Conservation (phyloP, 2,888 invertebrate genomes). For the Heliconius hortense region DNA sequence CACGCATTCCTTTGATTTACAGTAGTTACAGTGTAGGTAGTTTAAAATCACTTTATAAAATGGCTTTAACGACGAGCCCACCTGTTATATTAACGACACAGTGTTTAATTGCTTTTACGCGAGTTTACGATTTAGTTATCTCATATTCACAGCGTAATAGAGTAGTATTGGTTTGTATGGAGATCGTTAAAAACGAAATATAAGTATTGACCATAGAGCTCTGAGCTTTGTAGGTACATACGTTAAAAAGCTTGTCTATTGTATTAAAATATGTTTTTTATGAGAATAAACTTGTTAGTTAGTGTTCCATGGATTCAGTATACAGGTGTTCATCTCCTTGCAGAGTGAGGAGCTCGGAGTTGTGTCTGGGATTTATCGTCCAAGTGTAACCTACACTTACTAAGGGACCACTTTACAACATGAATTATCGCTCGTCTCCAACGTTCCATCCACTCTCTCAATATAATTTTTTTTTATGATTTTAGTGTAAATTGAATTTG, state of each 20-base stretch:
- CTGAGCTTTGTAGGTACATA: not conserved
- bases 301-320: not conserved
- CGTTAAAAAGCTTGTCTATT: not conserved
- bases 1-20: not conserved
- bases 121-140: conserved; percentile 50
- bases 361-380: too few relatives aligned
- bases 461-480: too few relatives aligned
- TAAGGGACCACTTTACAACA: too few relatives aligned
- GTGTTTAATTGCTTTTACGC: conserved; percentile 56
- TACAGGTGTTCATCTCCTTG: too few relatives aligned
- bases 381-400: too few relatives aligned
- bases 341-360: too few relatives aligned
- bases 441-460: too few relatives aligned
- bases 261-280: not conserved
- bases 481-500: too few relatives aligned
- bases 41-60: conserved; percentile 41
- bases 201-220: conserved; percentile 12
- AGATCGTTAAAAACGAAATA: conserved; percentile 31
- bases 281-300: not conserved
- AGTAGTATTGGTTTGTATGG: conserved; percentile 47
- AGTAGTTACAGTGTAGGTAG: conserved; percentile 8
- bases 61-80: conserved; percentile 43
- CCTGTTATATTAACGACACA: conserved; percentile 48
- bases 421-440: too few relatives aligned
- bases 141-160: conserved; percentile 59